These are phyloP conservation scores for Nebria salina DNA, from an alignment of 2,888 invertebrate species.

Conservation along the genomic window DNA sequence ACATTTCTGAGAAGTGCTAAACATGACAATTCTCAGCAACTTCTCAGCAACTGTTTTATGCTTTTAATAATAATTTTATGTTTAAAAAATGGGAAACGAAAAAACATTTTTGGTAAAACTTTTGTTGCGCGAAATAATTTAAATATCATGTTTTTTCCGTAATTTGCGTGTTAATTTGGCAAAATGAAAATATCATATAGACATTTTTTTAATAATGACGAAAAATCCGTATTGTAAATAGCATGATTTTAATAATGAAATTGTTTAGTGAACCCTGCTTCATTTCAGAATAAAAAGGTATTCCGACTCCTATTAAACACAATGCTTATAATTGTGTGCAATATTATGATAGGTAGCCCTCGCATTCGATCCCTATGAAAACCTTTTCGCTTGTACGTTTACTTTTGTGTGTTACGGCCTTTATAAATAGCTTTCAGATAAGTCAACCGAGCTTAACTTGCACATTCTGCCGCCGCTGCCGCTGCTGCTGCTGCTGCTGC, in stretches of 20 bases:
- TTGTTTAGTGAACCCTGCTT: not conserved
- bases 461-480: not conserved
- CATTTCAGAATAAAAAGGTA: not conserved
- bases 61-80: no score
- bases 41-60: no score
- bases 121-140: no score
- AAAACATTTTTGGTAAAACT: no score
- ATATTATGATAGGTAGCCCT: not conserved
- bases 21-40: no score
- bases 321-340: not conserved
- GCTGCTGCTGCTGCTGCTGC: no score
- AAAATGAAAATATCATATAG: no score
- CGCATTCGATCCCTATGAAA: no score
- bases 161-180: no score
- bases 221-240: not conserved
- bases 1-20: no score
- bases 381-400: not conserved
- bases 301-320: not conserved
- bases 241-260: not conserved
- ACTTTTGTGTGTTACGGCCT: slow-evolving; percentile 11
- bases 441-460: slow-evolving; percentile 34
- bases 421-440: slow-evolving; percentile 41
- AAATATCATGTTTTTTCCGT: no score
- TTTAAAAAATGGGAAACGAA: no score
- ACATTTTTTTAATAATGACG: not conserved